phyloP scores from a whole-genome alignment of 2,113 vertebrate genomes.

The Psilopsiagon aurifrons region DNA sequence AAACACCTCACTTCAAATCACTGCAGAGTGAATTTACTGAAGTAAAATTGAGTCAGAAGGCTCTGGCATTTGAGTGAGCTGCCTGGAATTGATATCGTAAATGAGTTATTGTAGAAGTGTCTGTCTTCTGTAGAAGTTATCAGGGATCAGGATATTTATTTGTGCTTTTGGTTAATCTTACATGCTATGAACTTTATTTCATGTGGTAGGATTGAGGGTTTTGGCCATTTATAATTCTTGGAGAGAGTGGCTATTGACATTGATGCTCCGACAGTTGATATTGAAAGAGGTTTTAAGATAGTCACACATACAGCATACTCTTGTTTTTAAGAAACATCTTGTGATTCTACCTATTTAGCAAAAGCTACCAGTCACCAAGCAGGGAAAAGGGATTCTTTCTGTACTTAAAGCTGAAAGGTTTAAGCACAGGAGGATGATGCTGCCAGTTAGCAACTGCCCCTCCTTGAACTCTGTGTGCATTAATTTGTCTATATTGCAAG shows the following conservation, averaged over 20 bases:
- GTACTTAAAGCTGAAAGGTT: not conserved
- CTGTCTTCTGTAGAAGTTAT: not conserved
- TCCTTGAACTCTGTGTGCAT: not conserved
- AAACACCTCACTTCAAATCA: not conserved
- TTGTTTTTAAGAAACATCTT: not conserved
- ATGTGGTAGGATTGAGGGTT: not conserved
- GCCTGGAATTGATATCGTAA: not conserved
- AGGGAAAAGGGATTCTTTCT: not conserved
- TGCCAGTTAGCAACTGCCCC: not conserved
- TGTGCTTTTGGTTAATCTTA: not conserved
- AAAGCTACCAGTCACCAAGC: not conserved
- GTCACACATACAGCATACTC: not conserved
- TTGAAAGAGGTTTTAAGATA: not conserved
- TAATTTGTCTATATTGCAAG: not conserved
- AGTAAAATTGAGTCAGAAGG: not conserved
- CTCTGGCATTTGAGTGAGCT: not conserved
- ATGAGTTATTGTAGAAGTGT: not conserved
- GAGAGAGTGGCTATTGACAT: not conserved
- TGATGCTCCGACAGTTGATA: not conserved
- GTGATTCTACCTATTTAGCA: not conserved
- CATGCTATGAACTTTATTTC: not conserved
- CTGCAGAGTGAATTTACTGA: not conserved
- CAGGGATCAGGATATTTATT: not conserved
- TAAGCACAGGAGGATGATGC: not conserved
- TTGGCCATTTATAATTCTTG: not conserved